Conservation (phyloP, 2,888 invertebrate species). For the Cheilosia scutellata region DNA sequence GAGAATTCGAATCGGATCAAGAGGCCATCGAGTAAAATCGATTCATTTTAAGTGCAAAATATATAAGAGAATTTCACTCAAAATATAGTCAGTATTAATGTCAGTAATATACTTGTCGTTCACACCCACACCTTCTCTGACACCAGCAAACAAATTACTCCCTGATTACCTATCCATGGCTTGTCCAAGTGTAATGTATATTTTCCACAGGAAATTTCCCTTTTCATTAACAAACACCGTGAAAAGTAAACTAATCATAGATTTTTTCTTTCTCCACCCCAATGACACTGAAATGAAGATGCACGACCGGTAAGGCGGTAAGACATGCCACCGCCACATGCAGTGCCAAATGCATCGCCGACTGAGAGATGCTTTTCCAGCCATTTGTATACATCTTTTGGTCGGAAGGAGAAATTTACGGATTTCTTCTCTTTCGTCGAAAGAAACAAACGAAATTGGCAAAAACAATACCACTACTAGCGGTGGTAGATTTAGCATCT, state of each 20-base stretch:
- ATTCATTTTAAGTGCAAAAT: too few species aligned
- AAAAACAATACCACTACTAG: constrained; percentile 34
- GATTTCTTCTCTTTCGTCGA: constrained; percentile 26
- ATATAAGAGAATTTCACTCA: too few species aligned
- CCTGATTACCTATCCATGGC: background rate
- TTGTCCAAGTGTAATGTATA: too few species aligned
- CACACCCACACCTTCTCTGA: too few species aligned
- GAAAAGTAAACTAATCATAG: constrained; percentile 43
- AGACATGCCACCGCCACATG: constrained; percentile 24
- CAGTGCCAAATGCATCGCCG: constrained; percentile 15
- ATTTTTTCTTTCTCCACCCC: constrained; percentile 46
- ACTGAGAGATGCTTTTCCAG: constrained; percentile 28
- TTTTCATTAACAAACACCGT: constrained; percentile 38
- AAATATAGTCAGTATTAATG: too few species aligned
- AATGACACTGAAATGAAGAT: constrained; percentile 20
- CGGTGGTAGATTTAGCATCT: constrained; percentile 31
- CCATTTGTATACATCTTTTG: constrained; percentile 29
- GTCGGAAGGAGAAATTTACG: constrained; percentile 57
- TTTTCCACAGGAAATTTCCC: constrained; percentile 52
- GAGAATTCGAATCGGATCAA: too few species aligned
- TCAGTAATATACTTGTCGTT: too few species aligned
- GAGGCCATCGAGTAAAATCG: too few species aligned
- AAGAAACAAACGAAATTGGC: constrained; percentile 7
- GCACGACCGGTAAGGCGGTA: constrained; percentile 23
- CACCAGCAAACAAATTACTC: too few species aligned